phyloP scores from a whole-genome alignment of 30 jellyfish, hydroid and myxozoan species.

The Calvadosia cruxmelitensis region DNA sequence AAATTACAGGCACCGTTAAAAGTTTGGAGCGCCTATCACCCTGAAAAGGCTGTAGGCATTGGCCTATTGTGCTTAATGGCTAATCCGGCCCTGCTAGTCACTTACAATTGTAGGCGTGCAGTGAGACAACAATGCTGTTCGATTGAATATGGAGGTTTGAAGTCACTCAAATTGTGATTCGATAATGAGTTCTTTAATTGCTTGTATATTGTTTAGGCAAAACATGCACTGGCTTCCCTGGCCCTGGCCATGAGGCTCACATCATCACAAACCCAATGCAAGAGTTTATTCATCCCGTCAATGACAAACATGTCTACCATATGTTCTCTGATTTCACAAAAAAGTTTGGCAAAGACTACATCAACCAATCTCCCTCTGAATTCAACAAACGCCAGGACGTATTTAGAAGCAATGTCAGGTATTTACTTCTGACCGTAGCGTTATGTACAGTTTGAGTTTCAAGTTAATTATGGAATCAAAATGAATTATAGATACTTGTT shows the following conservation, averaged over 20 bases:
- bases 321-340: constrained; percentile 43
- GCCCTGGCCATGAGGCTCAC: constrained; percentile 95
- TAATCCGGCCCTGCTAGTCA: not conserved
- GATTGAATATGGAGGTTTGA: too few relatives aligned
- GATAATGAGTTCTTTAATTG: too few relatives aligned
- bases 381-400: constrained; percentile 23
- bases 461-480: too few relatives aligned
- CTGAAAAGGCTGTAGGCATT: too few relatives aligned
- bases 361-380: constrained; percentile 19
- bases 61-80: too few relatives aligned
- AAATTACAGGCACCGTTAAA: too few relatives aligned
- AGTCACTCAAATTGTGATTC: too few relatives aligned
- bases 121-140: not conserved
- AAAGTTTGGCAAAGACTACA: constrained; percentile 27
- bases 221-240: constrained; percentile 60
- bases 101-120: not conserved
- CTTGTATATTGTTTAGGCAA: not conserved
- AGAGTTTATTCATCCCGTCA: constrained; percentile 57
- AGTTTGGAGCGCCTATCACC: too few relatives aligned
- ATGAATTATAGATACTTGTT: too few relatives aligned
- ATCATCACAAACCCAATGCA: constrained; percentile 60
- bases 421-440: too few relatives aligned
- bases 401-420: constrained; percentile 52
- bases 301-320: constrained; percentile 41
- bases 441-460: too few relatives aligned